Evolutionary conservation across 1,140 invertebrate genomes (phyloP), one percentile per base, ranked within the genome.

Genomic region (Solenopsis fugax): DNA sequence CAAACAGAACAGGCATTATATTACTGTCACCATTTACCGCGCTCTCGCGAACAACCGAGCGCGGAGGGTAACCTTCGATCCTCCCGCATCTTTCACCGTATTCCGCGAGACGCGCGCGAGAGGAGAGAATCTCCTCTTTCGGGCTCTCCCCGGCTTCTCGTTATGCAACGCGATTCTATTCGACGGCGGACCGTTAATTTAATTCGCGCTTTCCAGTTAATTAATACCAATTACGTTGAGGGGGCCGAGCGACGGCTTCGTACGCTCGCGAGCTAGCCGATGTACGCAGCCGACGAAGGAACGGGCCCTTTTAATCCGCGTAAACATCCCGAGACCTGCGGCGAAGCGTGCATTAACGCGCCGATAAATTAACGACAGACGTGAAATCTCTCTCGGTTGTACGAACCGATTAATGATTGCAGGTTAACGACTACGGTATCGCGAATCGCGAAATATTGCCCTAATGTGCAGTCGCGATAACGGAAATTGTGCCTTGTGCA

Each of bases 131-230:
- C 88, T 37, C 60, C 48, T 16, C 12, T 62, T 29, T 18, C 21
- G 18, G 12, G 24, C n/a, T n/a, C 64, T 58, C 58, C 37, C 12
- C 21, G 18, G 16, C 48, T 45, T n/a, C 71, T 82, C 84, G 82
- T 89, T 89, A 87, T 69, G 88, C 69, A 89, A 89, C 69, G 50
- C 69, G 88, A 81, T 77, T 65, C 88, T 41, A 81, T 85, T 86
- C 85, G 85, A 88, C 89, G 75, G 81, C 71, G 72, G 29, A 87
- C 86, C 90, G 91, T 92, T 93, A 89, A 92, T 93, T 92, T 92
- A 89, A 93, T 92, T 92, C 84, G 88, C 92, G 88, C 92, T 93
- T 91, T 91, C 88, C 75, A 89, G 82, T 89, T 92, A 93, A 92
- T 92, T 92, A 92, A 92, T 92, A 76, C 88, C 92, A 92, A 92